Percentiles rank a stretch among this genome's conserved stretches.
Evolutionary conservation across 23 tunicate species (phyloP).

Genomic region (Clavelina lepadiformis): DNA sequence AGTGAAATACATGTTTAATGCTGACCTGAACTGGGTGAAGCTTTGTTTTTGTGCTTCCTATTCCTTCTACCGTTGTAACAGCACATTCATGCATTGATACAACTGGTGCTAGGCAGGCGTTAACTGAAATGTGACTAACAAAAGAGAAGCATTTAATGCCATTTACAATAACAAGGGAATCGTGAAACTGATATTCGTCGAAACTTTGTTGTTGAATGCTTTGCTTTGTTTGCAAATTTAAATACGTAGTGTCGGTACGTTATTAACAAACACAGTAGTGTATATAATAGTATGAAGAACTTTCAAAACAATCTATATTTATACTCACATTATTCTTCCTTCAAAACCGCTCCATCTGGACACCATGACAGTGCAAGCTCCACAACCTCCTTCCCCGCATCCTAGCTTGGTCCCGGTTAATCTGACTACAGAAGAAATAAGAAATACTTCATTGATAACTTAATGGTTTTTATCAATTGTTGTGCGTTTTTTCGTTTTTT

Average conservation of each 20-base stretch:
- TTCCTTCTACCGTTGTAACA: constrained; percentile 97
- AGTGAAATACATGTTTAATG: no score
- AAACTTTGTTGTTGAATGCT: no score
- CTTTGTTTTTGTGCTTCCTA: constrained; percentile 82
- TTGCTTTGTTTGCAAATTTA: no score
- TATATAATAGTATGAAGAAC: no score
- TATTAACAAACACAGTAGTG: no score
- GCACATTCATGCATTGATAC: constrained; percentile 70
- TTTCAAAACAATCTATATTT: no score
- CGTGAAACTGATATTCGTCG: no score
- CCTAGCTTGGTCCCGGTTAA: constrained; percentile 90
- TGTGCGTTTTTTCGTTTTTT: no score
- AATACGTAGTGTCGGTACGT: no score
- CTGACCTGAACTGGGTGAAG: constrained; percentile 78
- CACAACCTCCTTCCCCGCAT: constrained; percentile 99
- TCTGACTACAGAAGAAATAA: constrained; percentile 38
- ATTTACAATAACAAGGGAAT: not conserved
- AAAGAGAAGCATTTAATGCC: constrained; percentile 7
- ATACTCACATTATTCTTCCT: no score
- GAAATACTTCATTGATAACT: no score
- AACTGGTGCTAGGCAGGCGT: constrained; percentile 89
- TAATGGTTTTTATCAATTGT: no score
- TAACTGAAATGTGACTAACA: constrained; percentile 65
- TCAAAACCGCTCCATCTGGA: constrained; percentile 93
- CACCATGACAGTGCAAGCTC: constrained; percentile 98